Evolutionary conservation across 2,113 vertebrate species (phyloP).

Genomic region (Gavialis gangeticus): DNA sequence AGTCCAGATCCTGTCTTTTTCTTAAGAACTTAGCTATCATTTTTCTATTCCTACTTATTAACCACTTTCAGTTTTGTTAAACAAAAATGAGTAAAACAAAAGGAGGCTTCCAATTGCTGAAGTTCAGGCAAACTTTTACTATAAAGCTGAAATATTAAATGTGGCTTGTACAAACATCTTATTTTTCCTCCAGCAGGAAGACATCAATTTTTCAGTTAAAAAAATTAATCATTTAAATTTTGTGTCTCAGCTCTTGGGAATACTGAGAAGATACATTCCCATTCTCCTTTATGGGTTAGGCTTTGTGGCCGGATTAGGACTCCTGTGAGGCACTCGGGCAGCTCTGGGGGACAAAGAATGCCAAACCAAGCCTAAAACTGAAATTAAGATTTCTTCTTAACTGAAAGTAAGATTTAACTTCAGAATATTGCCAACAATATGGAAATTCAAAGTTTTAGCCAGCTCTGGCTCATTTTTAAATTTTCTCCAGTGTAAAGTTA

Average conservation of each 20-base stretch:
- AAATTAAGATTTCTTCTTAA: no score
- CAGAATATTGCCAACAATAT: no score
- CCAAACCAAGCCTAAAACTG: background rate
- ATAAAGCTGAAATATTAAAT: background rate
- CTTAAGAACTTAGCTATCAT: fast-evolving
- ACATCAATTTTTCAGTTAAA: background rate
- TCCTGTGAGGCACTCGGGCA: background rate
- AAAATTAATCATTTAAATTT: background rate
- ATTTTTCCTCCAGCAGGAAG: background rate
- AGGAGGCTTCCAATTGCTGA: background rate
- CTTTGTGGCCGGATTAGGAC: background rate
- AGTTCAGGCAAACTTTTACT: background rate
- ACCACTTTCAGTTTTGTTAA: background rate
- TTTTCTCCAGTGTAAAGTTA: background rate
- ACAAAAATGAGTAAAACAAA: background rate
- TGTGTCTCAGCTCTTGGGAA: background rate
- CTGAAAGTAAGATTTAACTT: no score
- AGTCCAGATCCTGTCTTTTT: background rate
- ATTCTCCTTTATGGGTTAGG: background rate
- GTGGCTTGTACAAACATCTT: background rate
- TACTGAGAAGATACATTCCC: background rate
- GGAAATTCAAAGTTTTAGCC: no score
- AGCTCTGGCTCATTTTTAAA: no score
- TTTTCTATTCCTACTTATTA: background rate
- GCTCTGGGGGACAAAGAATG: background rate